These are phyloP conservation scores for Drosophila lacteicornis DNA, from an alignment of 1,140 invertebrate species.

Conservation along the genomic window DNA sequence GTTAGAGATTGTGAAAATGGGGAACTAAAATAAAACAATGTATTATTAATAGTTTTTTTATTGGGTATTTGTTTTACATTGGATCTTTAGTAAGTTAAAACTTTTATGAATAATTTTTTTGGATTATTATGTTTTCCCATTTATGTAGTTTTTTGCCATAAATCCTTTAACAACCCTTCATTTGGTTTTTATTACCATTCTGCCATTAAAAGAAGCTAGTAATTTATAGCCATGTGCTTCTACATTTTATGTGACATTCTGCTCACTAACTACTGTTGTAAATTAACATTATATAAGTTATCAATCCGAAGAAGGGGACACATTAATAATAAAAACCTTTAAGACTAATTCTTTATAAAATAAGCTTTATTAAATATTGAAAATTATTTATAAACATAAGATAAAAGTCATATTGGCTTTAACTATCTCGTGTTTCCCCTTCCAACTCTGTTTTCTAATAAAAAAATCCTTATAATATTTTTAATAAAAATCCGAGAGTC, in stretches of 20 bases:
- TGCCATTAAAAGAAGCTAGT: background rate
- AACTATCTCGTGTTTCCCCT: background rate
- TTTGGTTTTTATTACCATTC: conserved; percentile 4
- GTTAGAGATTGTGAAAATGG: background rate
- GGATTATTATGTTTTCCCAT: background rate
- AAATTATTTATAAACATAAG: no score
- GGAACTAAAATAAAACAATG: background rate
- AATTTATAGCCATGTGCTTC: background rate
- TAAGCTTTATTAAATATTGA: background rate
- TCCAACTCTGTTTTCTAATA: background rate
- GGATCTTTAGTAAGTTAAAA: background rate
- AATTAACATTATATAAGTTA: background rate
- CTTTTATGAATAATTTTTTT: background rate
- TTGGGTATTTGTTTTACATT: background rate
- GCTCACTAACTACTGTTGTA: background rate
- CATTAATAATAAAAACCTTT: background rate
- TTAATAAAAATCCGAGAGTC: conserved; percentile 21
- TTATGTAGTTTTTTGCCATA: background rate
- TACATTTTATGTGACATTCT: background rate
- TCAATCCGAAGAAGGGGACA: background rate
- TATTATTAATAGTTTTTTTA: no score
- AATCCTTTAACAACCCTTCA: background rate
- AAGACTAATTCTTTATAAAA: background rate
- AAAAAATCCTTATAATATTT: background rate
- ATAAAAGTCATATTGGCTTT: background rate